Evolutionary conservation across 2,113 vertebrate species (phyloP).

Genomic region (Conger conger): DNA sequence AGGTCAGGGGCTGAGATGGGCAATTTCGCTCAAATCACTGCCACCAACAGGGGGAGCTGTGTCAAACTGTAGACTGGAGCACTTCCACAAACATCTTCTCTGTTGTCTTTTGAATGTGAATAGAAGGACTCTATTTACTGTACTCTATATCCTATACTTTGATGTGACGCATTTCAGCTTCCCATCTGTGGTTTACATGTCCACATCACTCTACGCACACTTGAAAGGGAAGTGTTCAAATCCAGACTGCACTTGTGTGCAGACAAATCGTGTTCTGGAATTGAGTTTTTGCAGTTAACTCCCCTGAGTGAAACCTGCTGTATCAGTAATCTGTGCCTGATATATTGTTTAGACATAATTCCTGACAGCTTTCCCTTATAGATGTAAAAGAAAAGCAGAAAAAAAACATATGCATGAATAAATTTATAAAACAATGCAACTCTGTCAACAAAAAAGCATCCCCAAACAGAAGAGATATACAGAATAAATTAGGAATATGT

Average conservation of each 20-base stretch:
- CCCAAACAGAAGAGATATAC: background rate
- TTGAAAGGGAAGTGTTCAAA: background rate
- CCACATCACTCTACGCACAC: background rate
- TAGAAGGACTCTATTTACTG: background rate
- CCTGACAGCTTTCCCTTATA: background rate
- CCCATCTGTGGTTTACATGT: background rate
- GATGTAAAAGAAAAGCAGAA: too few relatives aligned
- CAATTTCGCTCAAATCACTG: too few relatives aligned
- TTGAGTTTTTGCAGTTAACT: background rate
- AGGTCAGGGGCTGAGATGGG: background rate
- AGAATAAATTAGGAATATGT: background rate
- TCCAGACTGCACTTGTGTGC: background rate
- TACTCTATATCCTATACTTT: background rate
- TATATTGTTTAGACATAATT: background rate
- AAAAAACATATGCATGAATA: background rate
- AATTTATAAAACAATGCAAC: background rate
- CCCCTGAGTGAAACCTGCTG: conserved; percentile 12
- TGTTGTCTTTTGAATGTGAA: background rate
- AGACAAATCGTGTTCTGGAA: background rate
- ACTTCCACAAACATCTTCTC: background rate
- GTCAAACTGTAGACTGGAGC: too few relatives aligned
- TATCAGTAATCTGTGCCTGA: conserved; percentile 16
- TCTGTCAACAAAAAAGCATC: background rate
- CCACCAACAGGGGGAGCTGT: too few relatives aligned
- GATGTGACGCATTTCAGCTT: background rate